A percentile compares a stretch with the other conserved stretches of the same genome.
Conservation (phyloP, 2,113 vertebrate species). For the rabbit (Oryctolagus cuniculus) region mOryCun1.1 NC_091442.1:87447501-87448000, state of each 20-base stretch:
- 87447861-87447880: too few relatives aligned
- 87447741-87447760: neutral
- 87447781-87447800: slow-evolving; percentile 48
- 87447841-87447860: too few relatives aligned
- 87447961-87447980: too few relatives aligned
- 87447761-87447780: slow-evolving; percentile 16
- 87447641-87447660: slow-evolving; percentile 52
- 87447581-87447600: neutral
- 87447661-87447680: slow-evolving; percentile 70
- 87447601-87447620: slow-evolving; percentile 47
- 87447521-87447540: neutral
- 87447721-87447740: slow-evolving; percentile 55
- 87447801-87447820: neutral
- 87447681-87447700: slow-evolving; percentile 44
- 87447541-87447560: neutral
- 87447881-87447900: too few relatives aligned
- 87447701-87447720: slow-evolving; percentile 47
- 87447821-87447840: neutral
- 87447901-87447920: too few relatives aligned
- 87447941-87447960: too few relatives aligned
- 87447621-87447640: neutral
- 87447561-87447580: slow-evolving; percentile 4
- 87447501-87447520: slow-evolving; percentile 1
- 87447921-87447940: too few relatives aligned
- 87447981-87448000: too few relatives aligned